Evolutionary conservation across 2,888 invertebrate species (phyloP).

Genomic region (Meghimatium bilineatum): DNA sequence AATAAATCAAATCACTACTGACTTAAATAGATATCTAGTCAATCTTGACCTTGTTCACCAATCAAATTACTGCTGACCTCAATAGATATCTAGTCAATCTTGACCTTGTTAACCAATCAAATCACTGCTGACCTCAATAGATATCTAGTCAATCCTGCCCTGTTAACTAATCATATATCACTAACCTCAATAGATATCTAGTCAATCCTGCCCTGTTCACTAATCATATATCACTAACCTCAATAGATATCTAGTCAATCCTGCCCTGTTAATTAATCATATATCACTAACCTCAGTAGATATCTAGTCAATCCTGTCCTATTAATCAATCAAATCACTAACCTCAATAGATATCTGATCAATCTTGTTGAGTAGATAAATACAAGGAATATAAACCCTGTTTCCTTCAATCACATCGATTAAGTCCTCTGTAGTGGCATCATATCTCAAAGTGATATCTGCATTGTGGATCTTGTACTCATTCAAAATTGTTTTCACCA

Average conservation of each 20-base stretch:
- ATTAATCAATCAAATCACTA: slow-evolving; percentile 9
- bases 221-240: slow-evolving; percentile 69
- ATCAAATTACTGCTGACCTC: no score
- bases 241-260: slow-evolving; percentile 81
- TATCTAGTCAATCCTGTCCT: neutral
- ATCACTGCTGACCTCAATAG: no score
- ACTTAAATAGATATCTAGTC: no score
- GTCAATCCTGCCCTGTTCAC: no score
- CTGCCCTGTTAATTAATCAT: no score
- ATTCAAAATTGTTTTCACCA: slow-evolving; percentile 95
- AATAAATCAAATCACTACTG: no score
- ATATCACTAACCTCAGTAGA: slow-evolving; percentile 78
- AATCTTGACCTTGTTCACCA: no score
- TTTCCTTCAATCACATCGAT: slow-evolving; percentile 99
- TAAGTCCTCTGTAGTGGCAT: slow-evolving; percentile 97
- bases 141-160: no score
- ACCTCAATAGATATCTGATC: slow-evolving; percentile 83
- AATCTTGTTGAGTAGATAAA: slow-evolving; percentile 98
- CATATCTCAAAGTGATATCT: slow-evolving; percentile 88
- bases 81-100: no score
- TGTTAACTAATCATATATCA: no score
- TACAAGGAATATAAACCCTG: slow-evolving; percentile 97
- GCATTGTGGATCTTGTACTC: slow-evolving; percentile 99
- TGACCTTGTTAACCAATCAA: no score
- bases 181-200: no score